Evolutionary conservation across 2,888 invertebrate species (phyloP).

Genomic region (Diabrotica balteata): DNA sequence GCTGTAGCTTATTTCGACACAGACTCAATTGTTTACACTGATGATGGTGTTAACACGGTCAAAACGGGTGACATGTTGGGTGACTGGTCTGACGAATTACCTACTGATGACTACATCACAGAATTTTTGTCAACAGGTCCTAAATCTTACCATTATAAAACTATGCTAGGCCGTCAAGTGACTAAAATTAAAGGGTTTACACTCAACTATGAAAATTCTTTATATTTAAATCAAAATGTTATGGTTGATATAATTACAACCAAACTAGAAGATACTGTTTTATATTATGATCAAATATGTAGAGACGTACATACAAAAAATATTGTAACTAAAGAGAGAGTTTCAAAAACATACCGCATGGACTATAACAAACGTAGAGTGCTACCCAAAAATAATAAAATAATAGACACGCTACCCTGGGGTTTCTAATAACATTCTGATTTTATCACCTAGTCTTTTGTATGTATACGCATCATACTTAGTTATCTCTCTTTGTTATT

Average conservation of each 20-base stretch:
- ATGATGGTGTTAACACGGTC: too few relatives aligned
- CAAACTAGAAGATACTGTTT: background rate
- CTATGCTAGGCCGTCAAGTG: background rate
- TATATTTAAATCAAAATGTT: background rate
- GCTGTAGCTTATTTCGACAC: too few relatives aligned
- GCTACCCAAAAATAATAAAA: background rate
- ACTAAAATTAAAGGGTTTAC: too few relatives aligned
- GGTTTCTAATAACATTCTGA: too few relatives aligned
- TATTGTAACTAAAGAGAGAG: background rate
- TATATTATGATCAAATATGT: background rate
- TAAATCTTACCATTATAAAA: constrained; percentile 25
- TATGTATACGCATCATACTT: background rate
- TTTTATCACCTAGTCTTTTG: background rate
- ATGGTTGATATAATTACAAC: background rate
- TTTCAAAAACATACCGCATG: background rate
- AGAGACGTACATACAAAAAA: background rate
- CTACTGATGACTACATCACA: constrained; percentile 20
- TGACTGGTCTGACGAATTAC: constrained; percentile 31
- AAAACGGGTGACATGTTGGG: constrained; percentile 24
- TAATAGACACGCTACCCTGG: background rate
- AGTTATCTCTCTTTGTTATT: too few relatives aligned
- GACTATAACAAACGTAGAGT: background rate
- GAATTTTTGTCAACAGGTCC: constrained; percentile 30
- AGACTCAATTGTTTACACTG: too few relatives aligned
- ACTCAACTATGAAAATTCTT: background rate